These are phyloP conservation scores for Harpalus rufipes DNA, from an alignment of 2,888 invertebrate genomes.

Conservation along the genomic window DNA sequence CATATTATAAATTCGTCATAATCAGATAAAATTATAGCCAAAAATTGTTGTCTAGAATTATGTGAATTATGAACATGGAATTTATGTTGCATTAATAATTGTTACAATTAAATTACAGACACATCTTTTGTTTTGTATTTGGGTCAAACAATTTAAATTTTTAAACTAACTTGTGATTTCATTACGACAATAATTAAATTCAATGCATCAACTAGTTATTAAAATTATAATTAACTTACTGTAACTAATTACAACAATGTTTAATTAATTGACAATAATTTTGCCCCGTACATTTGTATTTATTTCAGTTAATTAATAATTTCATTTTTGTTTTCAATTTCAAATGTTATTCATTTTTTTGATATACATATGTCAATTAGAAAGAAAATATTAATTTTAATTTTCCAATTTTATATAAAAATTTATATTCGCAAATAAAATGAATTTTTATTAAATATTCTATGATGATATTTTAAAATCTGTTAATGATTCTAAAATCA, in stretches of 20 bases:
- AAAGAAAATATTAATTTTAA: neutral
- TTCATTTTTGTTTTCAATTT: slow-evolving; percentile 1
- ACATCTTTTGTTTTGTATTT: neutral
- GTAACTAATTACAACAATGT: slow-evolving; percentile 31
- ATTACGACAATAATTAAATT: slow-evolving; percentile 38
- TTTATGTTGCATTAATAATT: neutral
- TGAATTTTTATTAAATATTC: neutral
- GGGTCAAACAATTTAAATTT: slow-evolving; percentile 11
- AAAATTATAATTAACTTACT: slow-evolving; percentile 32
- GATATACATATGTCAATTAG: neutral
- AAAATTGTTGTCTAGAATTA: neutral
- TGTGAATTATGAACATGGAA: neutral
- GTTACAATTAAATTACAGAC: neutral
- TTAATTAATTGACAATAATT: slow-evolving; percentile 30
- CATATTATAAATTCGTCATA: neutral
- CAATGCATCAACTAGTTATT: slow-evolving; percentile 27
- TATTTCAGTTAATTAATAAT: slow-evolving; percentile 4
- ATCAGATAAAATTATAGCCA: neutral
- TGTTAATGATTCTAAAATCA: neutral
- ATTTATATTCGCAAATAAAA: neutral
- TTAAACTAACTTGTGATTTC: slow-evolving; percentile 9
- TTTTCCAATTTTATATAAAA: neutral
- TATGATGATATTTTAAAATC: neutral
- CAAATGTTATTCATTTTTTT: neutral
- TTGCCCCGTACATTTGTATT: neutral